A percentile compares a stretch with the other conserved stretches of the same genome.
Evolutionary conservation across 2,888 invertebrate genomes (phyloP).

Genomic region (Coremacera marginata): DNA sequence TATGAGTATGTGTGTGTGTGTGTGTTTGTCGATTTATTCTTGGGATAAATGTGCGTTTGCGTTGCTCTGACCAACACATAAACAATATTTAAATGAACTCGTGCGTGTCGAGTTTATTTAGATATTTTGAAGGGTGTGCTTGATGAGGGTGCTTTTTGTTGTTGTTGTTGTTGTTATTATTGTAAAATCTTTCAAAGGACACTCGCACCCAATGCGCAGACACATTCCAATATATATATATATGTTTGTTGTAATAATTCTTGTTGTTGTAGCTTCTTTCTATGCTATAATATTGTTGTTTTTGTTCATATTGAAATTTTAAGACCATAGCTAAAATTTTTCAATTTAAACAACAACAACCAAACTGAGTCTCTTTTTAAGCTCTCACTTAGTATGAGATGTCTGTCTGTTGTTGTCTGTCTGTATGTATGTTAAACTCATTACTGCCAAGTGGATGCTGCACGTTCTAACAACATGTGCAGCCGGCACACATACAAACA

Average conservation of each 20-base stretch:
- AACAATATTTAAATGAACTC: slow-evolving; percentile 37
- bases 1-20: slow-evolving; percentile 35
- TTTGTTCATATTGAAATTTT: slow-evolving; percentile 13
- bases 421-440: slow-evolving; percentile 28
- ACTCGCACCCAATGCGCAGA: not conserved
- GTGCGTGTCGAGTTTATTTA: slow-evolving; percentile 17
- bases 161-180: not conserved
- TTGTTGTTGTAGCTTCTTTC: not conserved
- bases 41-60: too few relatives aligned
- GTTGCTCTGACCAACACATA: slow-evolving; percentile 16
- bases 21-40: not conserved
- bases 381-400: not conserved
- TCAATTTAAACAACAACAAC: slow-evolving; percentile 15
- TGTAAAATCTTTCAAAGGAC: not conserved
- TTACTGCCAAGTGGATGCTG: slow-evolving; percentile 43
- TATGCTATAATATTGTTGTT: not conserved
- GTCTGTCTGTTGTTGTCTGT: slow-evolving; percentile 5
- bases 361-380: not conserved
- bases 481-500: not conserved
- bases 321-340: slow-evolving; percentile 12
- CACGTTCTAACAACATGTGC: slow-evolving; percentile 24
- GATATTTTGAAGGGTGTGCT: not conserved
- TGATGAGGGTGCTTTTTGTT: not conserved
- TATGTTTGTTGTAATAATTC: not conserved
- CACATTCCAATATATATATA: not conserved